These are phyloP conservation scores for Xestia sexstrigata DNA, from an alignment of 2,888 invertebrate genomes.

Conservation along the genomic window DNA sequence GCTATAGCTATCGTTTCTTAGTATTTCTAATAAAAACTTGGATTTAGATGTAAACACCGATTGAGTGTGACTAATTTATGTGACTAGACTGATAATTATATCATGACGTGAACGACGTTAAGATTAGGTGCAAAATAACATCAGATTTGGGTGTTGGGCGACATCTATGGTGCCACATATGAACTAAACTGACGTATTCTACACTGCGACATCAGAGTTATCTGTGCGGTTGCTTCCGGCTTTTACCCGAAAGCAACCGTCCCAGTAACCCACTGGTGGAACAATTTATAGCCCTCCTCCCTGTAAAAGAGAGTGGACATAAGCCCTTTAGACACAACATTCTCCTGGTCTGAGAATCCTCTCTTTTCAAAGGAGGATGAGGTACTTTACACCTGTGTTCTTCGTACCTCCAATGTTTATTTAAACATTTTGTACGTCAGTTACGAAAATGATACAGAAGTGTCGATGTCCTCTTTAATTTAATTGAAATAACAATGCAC, in stretches of 20 bases:
- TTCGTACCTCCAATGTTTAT: neutral
- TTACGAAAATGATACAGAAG: neutral
- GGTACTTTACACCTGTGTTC: neutral
- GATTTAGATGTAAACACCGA: constrained; percentile 22
- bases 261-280: too few relatives aligned
- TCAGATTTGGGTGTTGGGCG: neutral
- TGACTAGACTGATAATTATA: constrained; percentile 19
- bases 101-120: too few relatives aligned
- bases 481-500: constrained; percentile 25
- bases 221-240: neutral
- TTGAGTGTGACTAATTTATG: constrained; percentile 22
- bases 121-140: constrained; percentile 18
- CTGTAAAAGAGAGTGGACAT: neutral
- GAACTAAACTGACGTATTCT: neutral
- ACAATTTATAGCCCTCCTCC: too few relatives aligned
- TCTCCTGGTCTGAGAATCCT: too few relatives aligned
- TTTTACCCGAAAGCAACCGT: too few relatives aligned
- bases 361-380: too few relatives aligned
- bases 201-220: neutral
- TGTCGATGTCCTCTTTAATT: neutral
- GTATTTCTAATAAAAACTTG: constrained; percentile 19
- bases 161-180: neutral
- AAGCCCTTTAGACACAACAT: too few relatives aligned
- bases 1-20: constrained; percentile 24
- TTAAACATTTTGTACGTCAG: neutral